phyloP scores from a whole-genome alignment of 1,140 invertebrate genomes.

The Drosophila repletoides region DNA sequence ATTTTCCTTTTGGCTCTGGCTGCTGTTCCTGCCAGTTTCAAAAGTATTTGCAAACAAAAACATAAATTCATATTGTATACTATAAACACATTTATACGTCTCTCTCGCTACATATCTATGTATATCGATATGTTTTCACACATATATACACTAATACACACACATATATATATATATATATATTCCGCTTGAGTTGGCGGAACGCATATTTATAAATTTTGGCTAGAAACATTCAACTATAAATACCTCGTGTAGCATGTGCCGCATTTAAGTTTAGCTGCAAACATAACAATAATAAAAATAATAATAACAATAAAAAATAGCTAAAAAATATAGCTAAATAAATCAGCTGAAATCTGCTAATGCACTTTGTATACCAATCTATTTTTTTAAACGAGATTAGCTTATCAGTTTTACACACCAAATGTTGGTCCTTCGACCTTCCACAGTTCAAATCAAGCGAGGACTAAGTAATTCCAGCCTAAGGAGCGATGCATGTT shows the following conservation, averaged over 20 bases:
- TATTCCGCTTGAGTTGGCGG: constrained; percentile 25
- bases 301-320: not conserved
- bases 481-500: not conserved
- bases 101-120: too few species aligned
- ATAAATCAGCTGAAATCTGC: too few species aligned
- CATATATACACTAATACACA: too few species aligned
- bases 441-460: not conserved
- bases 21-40: constrained; percentile 29
- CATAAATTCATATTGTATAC: constrained; percentile 69
- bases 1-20: constrained; percentile 11
- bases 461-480: not conserved
- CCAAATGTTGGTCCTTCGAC: not conserved
- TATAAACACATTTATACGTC: too few species aligned
- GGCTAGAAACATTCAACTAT: constrained; percentile 8
- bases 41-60: constrained; percentile 80
- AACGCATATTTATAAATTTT: constrained; percentile 55
- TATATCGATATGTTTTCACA: too few species aligned
- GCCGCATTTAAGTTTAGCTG: constrained; percentile 7
- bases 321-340: too few species aligned
- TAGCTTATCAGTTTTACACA: constrained; percentile 1
- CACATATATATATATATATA: constrained; percentile 21
- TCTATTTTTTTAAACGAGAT: too few species aligned
- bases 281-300: constrained; percentile 2
- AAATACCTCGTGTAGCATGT: not conserved
- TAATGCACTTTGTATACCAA: too few species aligned